Base-by-base conservation (phyloP, 92 coral and sea anemone species). In the Ricordea florida region DNA sequence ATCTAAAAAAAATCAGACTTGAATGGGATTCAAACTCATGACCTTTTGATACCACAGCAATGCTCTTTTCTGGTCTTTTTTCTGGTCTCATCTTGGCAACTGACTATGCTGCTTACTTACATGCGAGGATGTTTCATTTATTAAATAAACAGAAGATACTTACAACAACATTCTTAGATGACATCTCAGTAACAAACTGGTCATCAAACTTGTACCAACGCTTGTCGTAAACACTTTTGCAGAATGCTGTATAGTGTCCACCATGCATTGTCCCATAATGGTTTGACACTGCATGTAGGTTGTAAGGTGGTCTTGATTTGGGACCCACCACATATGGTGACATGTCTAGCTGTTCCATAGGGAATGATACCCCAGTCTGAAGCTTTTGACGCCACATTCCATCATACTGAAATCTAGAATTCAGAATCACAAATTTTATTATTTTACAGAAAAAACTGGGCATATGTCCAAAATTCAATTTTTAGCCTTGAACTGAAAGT, bases 211-310 rank as follows among this genome's bases (percentile, higher is more conserved):
- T 94, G 78, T 91, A 91, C 98, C 98, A 94, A 9, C 69, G 72
- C 37, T 66, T 66, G 63, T 82, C 83, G 60, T 91, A 82, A 16
- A 88, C 86, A 53, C 62, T 94, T 61, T 72, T 72, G 79, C 92
- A 89, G 66, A 91, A 94, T 32, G 98, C 98, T 5, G 98, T 94
- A 70, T 94, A 94, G 63, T 94, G 98, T 4, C 98, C 98, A n/a
- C 98, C 93, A 47, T 91, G 97, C 98, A 94, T 94, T 4, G 98
- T 91, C 20, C 98, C 98, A 30, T 91, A 94, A 57, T 94, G 98
- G 58, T 94, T 94, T 18, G 98, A 94, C 10, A 94, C 97, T 0
- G 88, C 94, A 49, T 85, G 84, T 52, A 94, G 70, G 29, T 83
- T 58, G 82, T 91, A 94, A 30, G 48, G 38, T 53, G 51, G 23